Base-by-base conservation (phyloP, 2,888 invertebrate genomes). In the Aromia moschata region DNA sequence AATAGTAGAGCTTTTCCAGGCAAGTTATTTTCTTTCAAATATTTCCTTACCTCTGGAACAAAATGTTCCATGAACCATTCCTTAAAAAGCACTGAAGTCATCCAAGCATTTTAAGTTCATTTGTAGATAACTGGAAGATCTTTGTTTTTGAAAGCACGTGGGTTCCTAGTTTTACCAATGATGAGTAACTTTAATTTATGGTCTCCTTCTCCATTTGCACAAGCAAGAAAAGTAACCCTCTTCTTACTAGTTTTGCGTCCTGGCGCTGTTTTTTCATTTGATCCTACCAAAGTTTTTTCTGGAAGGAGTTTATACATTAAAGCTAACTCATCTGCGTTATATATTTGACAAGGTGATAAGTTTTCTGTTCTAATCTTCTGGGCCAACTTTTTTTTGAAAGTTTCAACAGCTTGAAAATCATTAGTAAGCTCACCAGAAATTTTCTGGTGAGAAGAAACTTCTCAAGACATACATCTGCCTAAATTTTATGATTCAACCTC, bases 281-380 rank as follows among this genome's bases (percentile, higher is more conserved):
- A 11, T 16, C 54, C 12, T 12, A 62, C 64, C 20, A 55, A 60
- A 4, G 62, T 66, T 56, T 64, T 66, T 14, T 53, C 54, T 25
- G 66, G 68, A 16, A 66, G 37, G 7, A 68, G 37, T 55, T 60
- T 56, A 61, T 66, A 68, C 51, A 54, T 62, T 40, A 68, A 55
- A 5, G 60, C 59, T 9, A 62, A 60, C 38, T 69, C 67, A 49
- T 65, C 60, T 10, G 64, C 64, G 53, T 67, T 67, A n/a, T n/a
- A n/a, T n/a, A n/a, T n/a, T n/a, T n/a, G n/a, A n/a, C n/a, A n/a
- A n/a, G n/a, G n/a, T n/a, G n/a, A n/a, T n/a, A n/a, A n/a, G n/a
- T n/a, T n/a, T n/a, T n/a, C n/a, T n/a, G n/a, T n/a, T n/a, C n/a
- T n/a, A n/a, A n/a, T n/a, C n/a, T n/a, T n/a, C n/a, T n/a, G n/a